Conservation (phyloP, 2,113 vertebrate genomes). For the Aptenodytes patagonicus region DNA sequence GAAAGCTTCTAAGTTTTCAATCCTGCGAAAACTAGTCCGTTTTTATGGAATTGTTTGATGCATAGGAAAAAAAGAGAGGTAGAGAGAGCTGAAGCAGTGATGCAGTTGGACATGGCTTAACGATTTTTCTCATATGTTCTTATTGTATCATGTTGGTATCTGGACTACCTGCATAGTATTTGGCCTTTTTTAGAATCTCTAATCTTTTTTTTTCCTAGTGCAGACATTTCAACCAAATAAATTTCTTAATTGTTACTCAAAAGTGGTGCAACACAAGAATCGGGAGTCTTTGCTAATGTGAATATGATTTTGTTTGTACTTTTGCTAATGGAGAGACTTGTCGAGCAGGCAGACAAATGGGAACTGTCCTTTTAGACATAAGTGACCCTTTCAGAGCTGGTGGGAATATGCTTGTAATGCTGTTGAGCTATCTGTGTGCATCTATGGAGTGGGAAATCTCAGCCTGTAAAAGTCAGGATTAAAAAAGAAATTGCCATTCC, state of each 20-base stretch:
- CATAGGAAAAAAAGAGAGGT: not conserved
- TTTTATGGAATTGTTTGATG: not conserved
- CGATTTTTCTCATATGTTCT: not conserved
- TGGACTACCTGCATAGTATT: not conserved
- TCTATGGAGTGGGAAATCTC: not conserved
- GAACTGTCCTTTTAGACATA: not conserved
- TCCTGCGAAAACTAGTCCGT: not conserved
- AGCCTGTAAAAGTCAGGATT: not conserved
- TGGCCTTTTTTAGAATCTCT: not conserved
- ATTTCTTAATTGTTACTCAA: not conserved
- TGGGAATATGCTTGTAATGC: not conserved
- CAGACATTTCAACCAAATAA: accelerated
- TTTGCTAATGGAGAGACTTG: not conserved
- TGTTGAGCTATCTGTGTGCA: not conserved
- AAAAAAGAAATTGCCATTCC: not conserved
- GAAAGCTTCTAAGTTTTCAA: not conserved
- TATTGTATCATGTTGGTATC: not conserved
- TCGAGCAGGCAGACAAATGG: not conserved
- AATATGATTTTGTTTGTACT: not conserved
- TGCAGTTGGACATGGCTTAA: not conserved
- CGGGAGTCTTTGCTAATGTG: not conserved
- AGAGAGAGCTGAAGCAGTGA: not conserved
- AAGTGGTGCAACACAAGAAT: not conserved
- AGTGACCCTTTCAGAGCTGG: not conserved
- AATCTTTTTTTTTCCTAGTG: not conserved